Percentiles rank a stretch among this genome's conserved stretches.
Conservation (phyloP, 2,113 vertebrate genomes). For the Gobiocypris rarus region DNA sequence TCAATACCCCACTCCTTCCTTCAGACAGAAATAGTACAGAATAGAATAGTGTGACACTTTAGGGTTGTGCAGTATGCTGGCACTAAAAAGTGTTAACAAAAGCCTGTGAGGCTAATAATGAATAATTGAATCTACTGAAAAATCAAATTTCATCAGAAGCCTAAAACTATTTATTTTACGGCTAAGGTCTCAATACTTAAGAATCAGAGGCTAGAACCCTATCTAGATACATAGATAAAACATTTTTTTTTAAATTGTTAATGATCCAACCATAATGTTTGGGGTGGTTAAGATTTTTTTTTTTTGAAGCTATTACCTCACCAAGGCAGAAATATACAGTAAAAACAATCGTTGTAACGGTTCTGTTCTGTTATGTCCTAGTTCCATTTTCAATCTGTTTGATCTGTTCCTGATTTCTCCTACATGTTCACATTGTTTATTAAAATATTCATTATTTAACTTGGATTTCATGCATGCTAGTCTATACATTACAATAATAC, state of each 20-base stretch:
- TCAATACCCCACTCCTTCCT: conserved; percentile 98
- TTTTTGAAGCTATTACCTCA: too few species aligned
- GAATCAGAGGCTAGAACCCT: too few species aligned
- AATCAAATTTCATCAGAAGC: background rate
- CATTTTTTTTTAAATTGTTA: too few species aligned
- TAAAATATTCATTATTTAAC: too few species aligned
- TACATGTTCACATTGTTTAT: too few species aligned
- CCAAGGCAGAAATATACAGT: too few species aligned
- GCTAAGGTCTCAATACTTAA: background rate
- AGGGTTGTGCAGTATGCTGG: background rate
- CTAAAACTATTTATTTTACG: background rate
- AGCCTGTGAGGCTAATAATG: background rate
- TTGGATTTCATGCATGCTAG: too few species aligned
- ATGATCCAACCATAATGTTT: background rate
- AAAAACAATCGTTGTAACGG: too few species aligned
- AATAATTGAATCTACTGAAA: background rate
- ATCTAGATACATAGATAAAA: too few species aligned
- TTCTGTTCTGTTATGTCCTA: too few species aligned
- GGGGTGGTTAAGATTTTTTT: too few species aligned
- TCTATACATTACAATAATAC: background rate
- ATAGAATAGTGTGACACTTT: conserved; percentile 2
- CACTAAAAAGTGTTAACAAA: background rate
- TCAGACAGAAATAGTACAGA: conserved; percentile 39
- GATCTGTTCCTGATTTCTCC: too few species aligned
- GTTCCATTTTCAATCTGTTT: background rate